phyloP scores from a whole-genome alignment of 2,888 invertebrate genomes.

The Drosophila prostipennis region DNA sequence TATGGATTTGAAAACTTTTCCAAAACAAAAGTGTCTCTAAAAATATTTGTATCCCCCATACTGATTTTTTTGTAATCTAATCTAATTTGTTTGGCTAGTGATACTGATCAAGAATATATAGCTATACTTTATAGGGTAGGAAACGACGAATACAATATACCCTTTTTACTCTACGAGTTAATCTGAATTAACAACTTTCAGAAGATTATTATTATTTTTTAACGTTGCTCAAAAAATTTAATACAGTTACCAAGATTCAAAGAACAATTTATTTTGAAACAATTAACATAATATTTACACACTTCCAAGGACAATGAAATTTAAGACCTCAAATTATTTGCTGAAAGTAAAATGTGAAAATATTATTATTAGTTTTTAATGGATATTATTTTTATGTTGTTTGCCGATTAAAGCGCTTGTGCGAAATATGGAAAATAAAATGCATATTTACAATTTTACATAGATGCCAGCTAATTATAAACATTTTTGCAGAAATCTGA shows the following conservation, averaged over 20 bases:
- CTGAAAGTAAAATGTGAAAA: constrained; percentile 11
- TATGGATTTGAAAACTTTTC: not conserved
- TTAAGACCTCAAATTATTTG: constrained; percentile 3
- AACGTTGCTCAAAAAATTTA: too few relatives aligned
- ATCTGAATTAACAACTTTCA: too few relatives aligned
- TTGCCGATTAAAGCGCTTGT: not conserved
- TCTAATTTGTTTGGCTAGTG: too few relatives aligned
- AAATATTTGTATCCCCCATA: too few relatives aligned
- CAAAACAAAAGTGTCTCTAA: constrained; percentile 1
- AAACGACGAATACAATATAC: too few relatives aligned
- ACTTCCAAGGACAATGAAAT: not conserved
- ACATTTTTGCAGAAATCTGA: not conserved
- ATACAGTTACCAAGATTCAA: not conserved
- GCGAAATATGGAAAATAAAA: not conserved
- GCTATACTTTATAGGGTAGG: too few relatives aligned
- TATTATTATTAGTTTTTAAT: not conserved
- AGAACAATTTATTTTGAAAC: not conserved
- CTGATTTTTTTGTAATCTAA: too few relatives aligned
- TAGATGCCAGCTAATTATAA: not conserved
- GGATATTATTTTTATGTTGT: not conserved
- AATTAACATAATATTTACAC: constrained; percentile 2
- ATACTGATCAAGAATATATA: too few relatives aligned
- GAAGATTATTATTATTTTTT: too few relatives aligned
- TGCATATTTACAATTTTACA: not conserved
- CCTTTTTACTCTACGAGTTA: too few relatives aligned